phyloP scores from a whole-genome alignment of 1,140 invertebrate genomes.

The Oppia nitens region DNA sequence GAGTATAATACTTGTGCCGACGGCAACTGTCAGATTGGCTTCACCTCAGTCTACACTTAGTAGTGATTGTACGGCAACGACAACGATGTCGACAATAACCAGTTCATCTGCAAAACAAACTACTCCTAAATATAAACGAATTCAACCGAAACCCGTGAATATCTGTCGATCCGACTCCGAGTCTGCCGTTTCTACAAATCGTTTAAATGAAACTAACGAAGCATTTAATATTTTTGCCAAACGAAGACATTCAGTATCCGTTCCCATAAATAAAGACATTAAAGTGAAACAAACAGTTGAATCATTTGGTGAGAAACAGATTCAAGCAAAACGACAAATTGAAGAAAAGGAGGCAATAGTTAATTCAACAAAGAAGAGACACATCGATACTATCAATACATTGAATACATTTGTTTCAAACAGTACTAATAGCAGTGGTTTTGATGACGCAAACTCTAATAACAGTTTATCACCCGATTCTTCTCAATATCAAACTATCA shows the following conservation, averaged over 20 bases:
- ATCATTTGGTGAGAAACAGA: background rate
- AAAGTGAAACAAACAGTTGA: background rate
- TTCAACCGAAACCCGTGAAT: constrained; percentile 32
- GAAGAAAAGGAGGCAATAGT: background rate
- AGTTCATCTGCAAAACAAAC: background rate
- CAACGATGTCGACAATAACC: background rate
- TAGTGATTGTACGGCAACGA: background rate
- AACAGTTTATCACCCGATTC: constrained; percentile 5
- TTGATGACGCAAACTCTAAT: constrained; percentile 1
- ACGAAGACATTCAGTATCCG: constrained; percentile 6
- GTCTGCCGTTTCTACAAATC: background rate
- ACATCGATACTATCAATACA: background rate
- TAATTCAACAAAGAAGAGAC: background rate
- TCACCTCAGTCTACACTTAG: background rate
- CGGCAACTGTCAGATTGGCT: background rate
- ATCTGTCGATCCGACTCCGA: background rate
- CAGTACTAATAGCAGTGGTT: constrained; percentile 2
- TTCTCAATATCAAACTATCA: background rate
- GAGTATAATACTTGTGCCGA: background rate
- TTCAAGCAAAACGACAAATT: constrained; percentile 1
- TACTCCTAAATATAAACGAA: constrained; percentile 32
- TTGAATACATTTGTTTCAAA: background rate
- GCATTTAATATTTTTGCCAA: background rate
- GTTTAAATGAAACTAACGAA: background rate
- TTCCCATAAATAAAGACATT: background rate